A percentile compares a stretch with the other conserved stretches of the same genome.
Evolutionary conservation across 2,797 vertebrate species (phyloP).

Genomic region (Etheostoma perlongum): DNA sequence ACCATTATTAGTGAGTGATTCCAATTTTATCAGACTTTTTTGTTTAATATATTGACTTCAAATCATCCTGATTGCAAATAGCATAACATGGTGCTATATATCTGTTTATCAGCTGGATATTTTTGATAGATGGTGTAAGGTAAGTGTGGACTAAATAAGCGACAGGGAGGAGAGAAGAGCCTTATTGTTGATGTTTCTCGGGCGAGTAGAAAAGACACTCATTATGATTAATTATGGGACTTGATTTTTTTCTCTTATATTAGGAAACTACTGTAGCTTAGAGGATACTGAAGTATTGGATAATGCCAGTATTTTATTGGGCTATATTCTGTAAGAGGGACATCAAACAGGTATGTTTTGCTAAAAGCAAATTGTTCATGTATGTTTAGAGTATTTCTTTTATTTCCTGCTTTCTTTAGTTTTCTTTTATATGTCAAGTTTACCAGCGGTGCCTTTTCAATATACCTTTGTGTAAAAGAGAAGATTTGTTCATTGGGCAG

Average conservation of each 20-base stretch:
- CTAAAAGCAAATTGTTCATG: conserved; percentile 27
- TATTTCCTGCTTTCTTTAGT: conserved; percentile 25
- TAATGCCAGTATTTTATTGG: conserved; percentile 26
- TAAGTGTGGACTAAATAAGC: conserved; percentile 35
- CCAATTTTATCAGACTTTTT: conserved; percentile 5
- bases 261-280: conserved; percentile 26
- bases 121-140: conserved; percentile 13
- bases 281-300: conserved; percentile 1
- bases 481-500: conserved; percentile 17
- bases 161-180: conserved; percentile 29
- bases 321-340: conserved; percentile 26
- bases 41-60: conserved; percentile 38
- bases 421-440: conserved; percentile 37
- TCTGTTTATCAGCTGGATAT: conserved; percentile 18
- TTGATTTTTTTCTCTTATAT: conserved; percentile 34
- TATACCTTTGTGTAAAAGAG: conserved; percentile 10
- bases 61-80: conserved; percentile 34
- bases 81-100: conserved; percentile 35
- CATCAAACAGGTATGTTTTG: conserved; percentile 35
- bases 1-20: not conserved
- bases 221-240: conserved; percentile 14
- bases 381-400: conserved; percentile 74
- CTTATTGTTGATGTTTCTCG: conserved; percentile 42
- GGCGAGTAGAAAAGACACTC: conserved; percentile 18
- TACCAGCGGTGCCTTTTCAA: conserved; percentile 40